These are phyloP conservation scores for Leucophenga maculata DNA, from an alignment of 2,888 invertebrate species.

Conservation along the genomic window DNA sequence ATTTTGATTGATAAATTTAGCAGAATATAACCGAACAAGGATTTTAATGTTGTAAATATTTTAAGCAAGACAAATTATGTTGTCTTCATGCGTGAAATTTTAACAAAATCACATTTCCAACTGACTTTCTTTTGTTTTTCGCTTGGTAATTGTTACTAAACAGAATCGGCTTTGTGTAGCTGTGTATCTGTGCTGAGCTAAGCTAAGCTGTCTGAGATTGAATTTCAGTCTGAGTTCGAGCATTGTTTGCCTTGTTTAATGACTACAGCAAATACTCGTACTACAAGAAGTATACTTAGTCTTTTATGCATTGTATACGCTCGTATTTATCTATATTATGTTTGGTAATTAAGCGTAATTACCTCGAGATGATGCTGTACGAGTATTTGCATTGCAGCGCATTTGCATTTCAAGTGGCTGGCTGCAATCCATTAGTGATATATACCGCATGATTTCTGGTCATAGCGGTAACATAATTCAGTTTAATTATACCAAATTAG, in stretches of 20 bases:
- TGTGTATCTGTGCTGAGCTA: no score
- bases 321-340: no score
- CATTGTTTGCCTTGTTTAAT: no score
- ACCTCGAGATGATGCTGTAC: background rate
- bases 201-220: no score
- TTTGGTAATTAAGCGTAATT: background rate
- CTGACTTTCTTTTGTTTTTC: background rate
- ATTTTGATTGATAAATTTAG: constrained; percentile 61
- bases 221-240: no score
- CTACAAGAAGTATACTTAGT: background rate
- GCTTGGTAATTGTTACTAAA: no score
- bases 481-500: background rate
- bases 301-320: background rate
- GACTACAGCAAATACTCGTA: no score
- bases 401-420: background rate
- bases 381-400: background rate
- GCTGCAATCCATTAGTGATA: constrained; percentile 3
- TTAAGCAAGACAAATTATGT: constrained; percentile 55
- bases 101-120: background rate
- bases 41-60: constrained; percentile 41
- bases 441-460: background rate
- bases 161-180: no score
- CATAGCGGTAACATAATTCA: background rate
- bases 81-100: background rate
- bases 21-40: constrained; percentile 43